Evolutionary conservation across 2,113 vertebrate genomes (phyloP), one percentile per base, ranked within the genome.

Genomic region (Triplophysa dalaica): DNA sequence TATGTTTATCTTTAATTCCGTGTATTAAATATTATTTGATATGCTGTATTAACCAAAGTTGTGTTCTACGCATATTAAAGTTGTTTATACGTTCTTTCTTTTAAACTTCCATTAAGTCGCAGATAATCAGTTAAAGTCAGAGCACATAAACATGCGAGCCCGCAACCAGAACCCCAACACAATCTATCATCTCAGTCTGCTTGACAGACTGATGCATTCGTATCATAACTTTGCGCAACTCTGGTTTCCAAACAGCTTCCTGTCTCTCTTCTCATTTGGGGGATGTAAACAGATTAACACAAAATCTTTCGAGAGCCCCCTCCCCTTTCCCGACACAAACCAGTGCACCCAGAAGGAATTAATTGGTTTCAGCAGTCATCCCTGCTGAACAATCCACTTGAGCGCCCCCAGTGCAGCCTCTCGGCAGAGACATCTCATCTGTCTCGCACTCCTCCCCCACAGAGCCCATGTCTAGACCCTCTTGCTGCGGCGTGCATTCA

Each of bases 291-390:
- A 90, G 89, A 92, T 90, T 89, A 89, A 88, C 84, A 84, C 87
- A 90, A 91, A 91, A 89, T 84, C 86, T 87, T 79, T 70, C 56
- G 29, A 76, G 83, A 67, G 79, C 67, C 41, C 84, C 88, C 75
- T 43, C 89, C 87, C 87, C 84, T 84, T 85, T 88, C 87, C 86
- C 70, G 8, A 89, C 85, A 91, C 86, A 89, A 90, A 91, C 88
- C 88, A 91, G 90, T 82, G 89, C 89, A 89, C 90, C 88, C 87
- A 92, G 87, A 85, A 89, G 86, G 89, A 92, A 92, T 92, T 89
- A 92, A 91, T 91, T 92, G 90, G 88, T 92, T 91, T 91, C 52
- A 89, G 89, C 87, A 90, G 86, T 86, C 86, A 86, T 86, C 84
- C 72, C 77, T 63, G 73, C 66, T 75, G 26, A 78, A 48, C 9